Evolutionary conservation across 2,113 vertebrate genomes (phyloP).

Genomic region (Macaca mulatta): DNA sequence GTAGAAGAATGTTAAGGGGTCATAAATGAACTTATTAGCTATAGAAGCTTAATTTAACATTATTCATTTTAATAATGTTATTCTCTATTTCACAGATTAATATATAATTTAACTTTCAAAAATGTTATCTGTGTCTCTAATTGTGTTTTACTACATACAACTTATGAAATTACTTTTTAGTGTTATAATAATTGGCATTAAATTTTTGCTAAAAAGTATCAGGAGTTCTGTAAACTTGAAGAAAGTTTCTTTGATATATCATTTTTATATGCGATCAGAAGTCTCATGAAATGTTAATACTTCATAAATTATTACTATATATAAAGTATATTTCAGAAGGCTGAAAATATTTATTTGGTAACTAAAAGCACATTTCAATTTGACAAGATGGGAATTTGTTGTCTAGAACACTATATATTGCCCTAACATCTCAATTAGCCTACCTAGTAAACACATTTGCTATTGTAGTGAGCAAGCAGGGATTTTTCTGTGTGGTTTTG

Average conservation of each 20-base stretch:
- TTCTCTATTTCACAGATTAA: background rate
- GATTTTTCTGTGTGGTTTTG: background rate
- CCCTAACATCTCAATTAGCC: background rate
- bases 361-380: background rate
- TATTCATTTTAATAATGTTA: background rate
- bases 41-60: background rate
- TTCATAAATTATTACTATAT: background rate
- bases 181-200: background rate
- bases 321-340: background rate
- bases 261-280: background rate
- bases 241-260: background rate
- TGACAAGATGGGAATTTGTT: background rate
- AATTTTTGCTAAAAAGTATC: background rate
- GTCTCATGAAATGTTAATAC: background rate
- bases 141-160: background rate
- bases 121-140: background rate
- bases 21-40: background rate
- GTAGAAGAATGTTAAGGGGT: background rate
- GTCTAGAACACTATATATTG: background rate
- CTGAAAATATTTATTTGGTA: conserved; percentile 1
- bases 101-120: background rate
- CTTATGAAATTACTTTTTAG: background rate
- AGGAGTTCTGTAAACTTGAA: background rate
- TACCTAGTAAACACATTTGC: background rate
- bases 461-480: background rate